These are phyloP conservation scores for Trichosurus vulpecula DNA, from an alignment of 2,797 vertebrate species.

Conservation along the genomic window DNA sequence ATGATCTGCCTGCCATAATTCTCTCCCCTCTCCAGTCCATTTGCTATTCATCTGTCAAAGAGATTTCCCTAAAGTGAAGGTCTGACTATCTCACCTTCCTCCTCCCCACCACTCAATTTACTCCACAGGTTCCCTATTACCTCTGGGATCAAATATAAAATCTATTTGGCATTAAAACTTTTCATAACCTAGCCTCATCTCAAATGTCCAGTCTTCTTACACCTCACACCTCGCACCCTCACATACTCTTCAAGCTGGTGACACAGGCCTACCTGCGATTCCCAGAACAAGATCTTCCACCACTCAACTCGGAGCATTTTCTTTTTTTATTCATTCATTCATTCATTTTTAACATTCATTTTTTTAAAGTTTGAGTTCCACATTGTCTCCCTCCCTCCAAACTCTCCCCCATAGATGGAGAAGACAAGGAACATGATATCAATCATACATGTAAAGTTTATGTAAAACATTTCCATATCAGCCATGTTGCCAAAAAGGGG, in stretches of 20 bases:
- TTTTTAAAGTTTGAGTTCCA: background rate
- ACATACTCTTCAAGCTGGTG: background rate
- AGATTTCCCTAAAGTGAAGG: background rate
- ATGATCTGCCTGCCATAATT: background rate
- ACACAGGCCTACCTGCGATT: background rate
- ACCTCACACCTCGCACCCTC: background rate
- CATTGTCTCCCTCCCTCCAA: background rate
- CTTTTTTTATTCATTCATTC: background rate
- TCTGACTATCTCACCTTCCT: background rate
- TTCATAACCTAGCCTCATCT: background rate
- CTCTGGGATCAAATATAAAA: background rate
- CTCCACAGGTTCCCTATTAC: background rate
- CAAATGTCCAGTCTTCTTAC: background rate
- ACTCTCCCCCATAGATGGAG: background rate
- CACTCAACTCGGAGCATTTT: background rate
- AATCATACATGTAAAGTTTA: background rate
- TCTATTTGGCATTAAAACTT: background rate
- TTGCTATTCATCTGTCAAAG: background rate
- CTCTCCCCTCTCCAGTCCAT: background rate
- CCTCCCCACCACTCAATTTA: background rate
- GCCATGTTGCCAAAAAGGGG: background rate
- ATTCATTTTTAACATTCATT: background rate
- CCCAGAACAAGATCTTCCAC: background rate
- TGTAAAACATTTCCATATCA: background rate
- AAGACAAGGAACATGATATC: background rate